phyloP scores from a whole-genome alignment of 2,888 invertebrate species.

The Ennomos erosarius region DNA sequence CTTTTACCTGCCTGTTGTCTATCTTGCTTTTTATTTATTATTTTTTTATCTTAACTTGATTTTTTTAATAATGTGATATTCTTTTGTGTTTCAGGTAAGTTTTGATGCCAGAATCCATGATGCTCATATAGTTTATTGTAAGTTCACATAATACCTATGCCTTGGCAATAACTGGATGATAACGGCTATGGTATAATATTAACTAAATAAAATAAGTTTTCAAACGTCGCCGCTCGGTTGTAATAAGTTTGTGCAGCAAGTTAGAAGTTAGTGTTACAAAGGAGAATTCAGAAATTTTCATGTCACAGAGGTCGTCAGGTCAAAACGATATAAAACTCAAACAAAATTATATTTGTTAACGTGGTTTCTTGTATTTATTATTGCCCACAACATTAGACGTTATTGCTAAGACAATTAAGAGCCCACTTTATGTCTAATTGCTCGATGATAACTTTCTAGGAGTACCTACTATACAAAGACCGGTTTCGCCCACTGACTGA shows the following conservation, averaged over 20 bases:
- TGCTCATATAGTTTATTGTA: slow-evolving; percentile 51
- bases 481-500: slow-evolving; percentile 29
- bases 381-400: slow-evolving; percentile 34
- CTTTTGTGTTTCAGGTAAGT: slow-evolving; percentile 67
- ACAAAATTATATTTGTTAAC: slow-evolving; percentile 23
- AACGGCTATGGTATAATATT: no score
- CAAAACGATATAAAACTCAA: slow-evolving; percentile 13
- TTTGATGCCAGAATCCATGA: slow-evolving; percentile 58
- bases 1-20: no score
- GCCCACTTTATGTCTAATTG: slow-evolving; percentile 41
- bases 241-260: no score
- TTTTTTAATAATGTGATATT: slow-evolving; percentile 12
- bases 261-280: no score
- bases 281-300: no score
- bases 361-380: slow-evolving; percentile 28
- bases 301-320: slow-evolving; percentile 1
- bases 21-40: slow-evolving; percentile 12
- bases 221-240: no score
- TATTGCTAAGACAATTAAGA: slow-evolving; percentile 44
- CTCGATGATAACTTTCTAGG: slow-evolving; percentile 51
- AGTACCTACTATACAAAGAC: slow-evolving; percentile 42
- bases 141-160: slow-evolving; percentile 41
- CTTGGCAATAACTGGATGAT: not conserved
- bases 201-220: no score
- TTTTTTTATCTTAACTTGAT: slow-evolving; percentile 9